Conservation (phyloP, 2,888 invertebrate species). For the Cerastis rubricosa region DNA sequence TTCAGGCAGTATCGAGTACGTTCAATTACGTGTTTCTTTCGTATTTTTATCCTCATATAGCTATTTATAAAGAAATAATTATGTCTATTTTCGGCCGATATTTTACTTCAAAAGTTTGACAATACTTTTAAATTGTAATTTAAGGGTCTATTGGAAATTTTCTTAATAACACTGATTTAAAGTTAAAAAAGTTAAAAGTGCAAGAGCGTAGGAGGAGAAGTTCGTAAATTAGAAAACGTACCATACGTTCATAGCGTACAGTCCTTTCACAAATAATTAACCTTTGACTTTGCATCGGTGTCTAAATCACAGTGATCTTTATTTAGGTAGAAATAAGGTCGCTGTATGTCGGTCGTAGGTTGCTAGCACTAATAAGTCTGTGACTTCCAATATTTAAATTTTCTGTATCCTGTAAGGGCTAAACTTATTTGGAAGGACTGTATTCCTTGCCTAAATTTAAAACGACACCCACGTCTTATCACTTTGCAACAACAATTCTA, state of each 20-base stretch:
- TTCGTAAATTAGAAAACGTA: neutral
- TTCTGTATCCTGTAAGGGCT: neutral
- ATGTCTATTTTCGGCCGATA: neutral
- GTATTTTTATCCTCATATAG: constrained; percentile 2
- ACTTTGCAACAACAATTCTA: constrained; percentile 16
- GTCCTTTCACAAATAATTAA: neutral
- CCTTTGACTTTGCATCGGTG: neutral
- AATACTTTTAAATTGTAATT: neutral
- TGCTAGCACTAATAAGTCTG: neutral
- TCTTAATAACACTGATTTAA: neutral
- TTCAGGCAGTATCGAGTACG: neutral
- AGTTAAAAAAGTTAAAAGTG: neutral
- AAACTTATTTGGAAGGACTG: neutral
- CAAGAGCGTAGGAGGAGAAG: neutral
- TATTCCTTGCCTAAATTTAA: neutral
- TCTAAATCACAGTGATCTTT: neutral
- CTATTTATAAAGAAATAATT: neutral
- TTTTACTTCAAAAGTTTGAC: neutral
- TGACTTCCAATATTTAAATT: neutral
- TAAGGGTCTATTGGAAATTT: neutral
- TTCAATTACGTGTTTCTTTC: neutral
- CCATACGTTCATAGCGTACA: neutral
- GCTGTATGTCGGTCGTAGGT: neutral
- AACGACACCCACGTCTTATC: constrained; percentile 33
- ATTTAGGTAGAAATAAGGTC: neutral